Percentiles rank a stretch among this genome's conserved stretches.
phyloP scores from a whole-genome alignment of 2,888 invertebrate genomes.

The Mythimna lalbum region DNA sequence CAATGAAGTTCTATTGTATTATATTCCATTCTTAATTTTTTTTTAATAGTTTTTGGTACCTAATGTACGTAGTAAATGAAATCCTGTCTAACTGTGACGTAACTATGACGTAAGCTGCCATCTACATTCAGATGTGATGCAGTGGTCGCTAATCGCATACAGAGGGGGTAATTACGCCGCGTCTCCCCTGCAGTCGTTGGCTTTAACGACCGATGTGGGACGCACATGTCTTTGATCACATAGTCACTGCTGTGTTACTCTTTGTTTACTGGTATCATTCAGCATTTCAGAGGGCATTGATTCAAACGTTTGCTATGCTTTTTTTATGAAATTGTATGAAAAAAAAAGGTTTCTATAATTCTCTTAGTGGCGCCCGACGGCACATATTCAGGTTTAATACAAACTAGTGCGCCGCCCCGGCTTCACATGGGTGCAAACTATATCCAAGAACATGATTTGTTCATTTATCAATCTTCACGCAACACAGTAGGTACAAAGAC shows the following conservation, averaged over 20 bases:
- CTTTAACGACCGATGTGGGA: conserved; percentile 23
- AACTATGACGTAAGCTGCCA: not conserved
- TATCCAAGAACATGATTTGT: no score
- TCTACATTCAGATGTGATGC: conserved; percentile 16
- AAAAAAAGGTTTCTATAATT: no score
- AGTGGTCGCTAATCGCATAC: conserved; percentile 19
- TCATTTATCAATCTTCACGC: no score
- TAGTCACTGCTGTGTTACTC: not conserved
- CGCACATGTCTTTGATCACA: conserved; percentile 18
- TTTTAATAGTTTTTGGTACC: not conserved
- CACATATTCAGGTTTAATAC: no score
- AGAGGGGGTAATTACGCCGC: conserved; percentile 15
- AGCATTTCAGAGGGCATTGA: not conserved
- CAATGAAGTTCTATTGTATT: no score
- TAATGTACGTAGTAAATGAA: not conserved
- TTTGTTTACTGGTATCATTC: not conserved
- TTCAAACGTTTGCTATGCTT: no score
- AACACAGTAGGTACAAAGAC: no score
- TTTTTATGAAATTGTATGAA: no score
- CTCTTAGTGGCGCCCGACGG: no score
- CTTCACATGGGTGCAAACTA: no score
- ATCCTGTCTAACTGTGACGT: not conserved
- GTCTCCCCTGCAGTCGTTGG: conserved; percentile 14
- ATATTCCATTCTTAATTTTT: not conserved
- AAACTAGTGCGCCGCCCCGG: no score